Conservation (phyloP, 2,888 invertebrate genomes). For the Sphinx pinastri region DNA sequence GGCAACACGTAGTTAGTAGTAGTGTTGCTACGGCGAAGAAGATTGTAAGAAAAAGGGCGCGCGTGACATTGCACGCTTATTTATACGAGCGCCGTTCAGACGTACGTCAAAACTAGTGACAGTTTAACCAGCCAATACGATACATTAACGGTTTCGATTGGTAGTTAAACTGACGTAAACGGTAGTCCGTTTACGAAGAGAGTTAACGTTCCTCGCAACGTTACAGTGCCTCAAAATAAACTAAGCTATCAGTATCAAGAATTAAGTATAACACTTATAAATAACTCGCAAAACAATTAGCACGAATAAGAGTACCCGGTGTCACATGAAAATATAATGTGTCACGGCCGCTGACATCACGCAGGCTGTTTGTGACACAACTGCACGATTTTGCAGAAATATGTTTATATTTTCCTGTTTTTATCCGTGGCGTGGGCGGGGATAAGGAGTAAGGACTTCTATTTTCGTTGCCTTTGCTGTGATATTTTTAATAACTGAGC, state of each 20-base stretch:
- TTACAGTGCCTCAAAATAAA: conserved; percentile 4
- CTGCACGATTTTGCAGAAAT: conserved; percentile 21
- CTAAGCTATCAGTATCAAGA: conserved; percentile 11
- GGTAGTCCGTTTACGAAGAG: too few relatives aligned
- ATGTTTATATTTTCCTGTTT: conserved; percentile 22
- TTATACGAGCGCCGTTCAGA: too few relatives aligned
- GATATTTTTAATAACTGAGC: too few relatives aligned
- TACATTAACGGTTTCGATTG: too few relatives aligned
- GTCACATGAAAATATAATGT: conserved; percentile 21
- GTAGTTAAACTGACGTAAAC: too few relatives aligned
- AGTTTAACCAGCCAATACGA: too few relatives aligned
- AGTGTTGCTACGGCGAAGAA: too few relatives aligned
- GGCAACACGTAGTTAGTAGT: too few relatives aligned
- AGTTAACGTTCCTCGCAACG: too few relatives aligned
- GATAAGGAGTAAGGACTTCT: neutral
- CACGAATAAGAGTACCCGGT: conserved; percentile 7
- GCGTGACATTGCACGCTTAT: too few relatives aligned
- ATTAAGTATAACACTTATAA: conserved; percentile 2
- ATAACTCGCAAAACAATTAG: conserved; percentile 23
- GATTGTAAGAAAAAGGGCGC: too few relatives aligned
- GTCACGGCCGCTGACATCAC: conserved; percentile 36
- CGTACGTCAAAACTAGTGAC: too few relatives aligned
- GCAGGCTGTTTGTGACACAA: conserved; percentile 6
- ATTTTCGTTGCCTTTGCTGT: neutral
- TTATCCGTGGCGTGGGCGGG: conserved; percentile 7